A percentile compares a stretch with the other conserved stretches of the same genome.
These are phyloP conservation scores for Scaptodrosophila lebanonensis DNA, from an alignment of 1,140 invertebrate genomes.

Conservation along the genomic window DNA sequence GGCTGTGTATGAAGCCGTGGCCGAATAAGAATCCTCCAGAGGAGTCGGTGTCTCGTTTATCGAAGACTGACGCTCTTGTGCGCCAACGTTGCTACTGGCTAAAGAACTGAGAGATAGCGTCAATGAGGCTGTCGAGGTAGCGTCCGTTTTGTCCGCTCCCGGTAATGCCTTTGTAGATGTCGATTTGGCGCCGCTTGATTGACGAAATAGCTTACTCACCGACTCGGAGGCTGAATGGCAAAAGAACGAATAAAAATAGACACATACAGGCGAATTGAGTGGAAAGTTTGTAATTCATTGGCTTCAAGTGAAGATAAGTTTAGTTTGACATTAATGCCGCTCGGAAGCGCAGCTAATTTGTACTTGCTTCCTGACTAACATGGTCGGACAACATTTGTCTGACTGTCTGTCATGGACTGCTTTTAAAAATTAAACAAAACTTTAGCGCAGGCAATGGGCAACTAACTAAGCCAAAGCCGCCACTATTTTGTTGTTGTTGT, in stretches of 20 bases:
- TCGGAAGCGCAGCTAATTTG: background rate
- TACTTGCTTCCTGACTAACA: no score
- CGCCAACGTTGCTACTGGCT: slow-evolving; percentile 49
- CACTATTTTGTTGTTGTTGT: slow-evolving; percentile 17
- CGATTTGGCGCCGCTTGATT: slow-evolving; percentile 55
- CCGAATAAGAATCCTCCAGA: slow-evolving; percentile 51
- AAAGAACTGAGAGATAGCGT: slow-evolving; percentile 65
- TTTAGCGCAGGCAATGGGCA: no score
- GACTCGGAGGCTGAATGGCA: slow-evolving; percentile 71
- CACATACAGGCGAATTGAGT: slow-evolving; percentile 29
- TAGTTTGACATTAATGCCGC: slow-evolving; percentile 54
- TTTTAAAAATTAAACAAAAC: no score
- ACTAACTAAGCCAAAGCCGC: no score
- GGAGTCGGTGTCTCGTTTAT: slow-evolving; percentile 55
- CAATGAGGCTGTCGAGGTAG: slow-evolving; percentile 50
- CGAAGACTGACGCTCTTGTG: slow-evolving; percentile 42
- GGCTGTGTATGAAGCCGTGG: slow-evolving; percentile 55
- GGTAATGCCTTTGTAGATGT: slow-evolving; percentile 45
- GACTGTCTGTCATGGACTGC: background rate
- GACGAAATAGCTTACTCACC: slow-evolving; percentile 76
- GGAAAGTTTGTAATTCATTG: slow-evolving; percentile 23
- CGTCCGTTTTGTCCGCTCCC: slow-evolving; percentile 54
- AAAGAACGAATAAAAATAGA: slow-evolving; percentile 30
- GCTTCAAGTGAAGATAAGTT: slow-evolving; percentile 40
- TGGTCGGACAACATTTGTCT: background rate